Percentiles rank a stretch among this genome's conserved stretches.
phyloP scores from a whole-genome alignment of 2,888 invertebrate genomes.

The Pharmacophagus antenor region DNA sequence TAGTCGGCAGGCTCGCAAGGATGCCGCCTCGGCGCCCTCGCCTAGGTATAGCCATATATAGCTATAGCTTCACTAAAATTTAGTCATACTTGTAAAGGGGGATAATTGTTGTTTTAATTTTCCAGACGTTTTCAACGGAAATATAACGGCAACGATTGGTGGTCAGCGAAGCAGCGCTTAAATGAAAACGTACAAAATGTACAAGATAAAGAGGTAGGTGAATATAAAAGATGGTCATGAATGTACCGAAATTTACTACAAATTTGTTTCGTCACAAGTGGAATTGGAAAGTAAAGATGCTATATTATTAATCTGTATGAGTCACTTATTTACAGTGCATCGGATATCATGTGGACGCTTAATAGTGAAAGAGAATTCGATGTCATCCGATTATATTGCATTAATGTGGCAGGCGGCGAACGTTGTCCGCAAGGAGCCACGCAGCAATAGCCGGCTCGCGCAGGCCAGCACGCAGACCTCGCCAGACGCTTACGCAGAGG shows the following conservation, averaged over 20 bases:
- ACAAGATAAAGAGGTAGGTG: constrained; percentile 55
- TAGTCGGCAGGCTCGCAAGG: constrained; percentile 48
- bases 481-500: constrained; percentile 66
- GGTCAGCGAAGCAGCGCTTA: constrained; percentile 60
- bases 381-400: background rate
- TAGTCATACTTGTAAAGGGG: background rate
- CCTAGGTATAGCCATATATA: constrained; percentile 40
- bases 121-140: constrained; percentile 52
- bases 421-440: constrained; percentile 43
- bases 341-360: too few species aligned
- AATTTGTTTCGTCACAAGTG: too few species aligned
- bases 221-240: too few species aligned
- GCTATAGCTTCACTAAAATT: background rate
- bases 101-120: constrained; percentile 10
- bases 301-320: too few species aligned
- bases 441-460: constrained; percentile 56
- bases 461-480: constrained; percentile 87
- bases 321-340: too few species aligned
- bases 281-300: too few species aligned
- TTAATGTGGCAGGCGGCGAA: constrained; percentile 49
- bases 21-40: constrained; percentile 43
- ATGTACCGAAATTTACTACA: too few species aligned
- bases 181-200: constrained; percentile 58
- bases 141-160: constrained; percentile 69
- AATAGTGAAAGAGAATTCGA: too few species aligned